These are phyloP conservation scores for Onthophagus sagittarius DNA, from an alignment of 2,888 invertebrate genomes.

Conservation along the genomic window DNA sequence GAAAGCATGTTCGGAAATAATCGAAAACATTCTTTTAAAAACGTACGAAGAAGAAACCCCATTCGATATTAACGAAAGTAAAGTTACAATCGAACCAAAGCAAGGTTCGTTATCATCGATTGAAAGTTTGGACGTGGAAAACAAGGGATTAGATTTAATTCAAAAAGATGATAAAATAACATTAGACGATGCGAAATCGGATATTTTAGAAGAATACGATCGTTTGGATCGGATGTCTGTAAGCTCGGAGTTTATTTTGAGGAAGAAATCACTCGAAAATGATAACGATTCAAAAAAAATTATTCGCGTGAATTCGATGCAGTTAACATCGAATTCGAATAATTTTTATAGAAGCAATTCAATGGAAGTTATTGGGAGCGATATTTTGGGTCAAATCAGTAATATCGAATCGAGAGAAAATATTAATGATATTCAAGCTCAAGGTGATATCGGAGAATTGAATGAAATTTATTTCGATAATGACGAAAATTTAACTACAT, in stretches of 20 bases:
- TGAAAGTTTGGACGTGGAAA: background rate
- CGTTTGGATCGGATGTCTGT: conserved; percentile 8
- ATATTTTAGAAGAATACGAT: conserved; percentile 8
- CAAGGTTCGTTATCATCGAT: conserved; percentile 1
- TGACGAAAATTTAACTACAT: background rate
- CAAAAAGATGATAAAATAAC: background rate
- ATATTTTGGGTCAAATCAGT: too few relatives aligned
- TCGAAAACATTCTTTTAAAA: conserved; percentile 37
- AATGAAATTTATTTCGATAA: conserved; percentile 2
- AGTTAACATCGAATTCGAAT: background rate
- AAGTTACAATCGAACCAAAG: background rate
- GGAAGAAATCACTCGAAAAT: background rate
- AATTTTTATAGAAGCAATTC: conserved; percentile 11
- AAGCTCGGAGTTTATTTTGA: conserved; percentile 1
- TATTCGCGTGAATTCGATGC: background rate
- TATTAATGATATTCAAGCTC: conserved; percentile 19
- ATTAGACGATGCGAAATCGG: too few relatives aligned
- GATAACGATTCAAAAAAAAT: background rate
- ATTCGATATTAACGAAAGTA: conserved; percentile 10
- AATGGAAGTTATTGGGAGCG: background rate
- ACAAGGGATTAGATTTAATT: background rate
- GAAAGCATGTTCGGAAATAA: conserved; percentile 37
- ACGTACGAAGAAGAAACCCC: conserved; percentile 42
- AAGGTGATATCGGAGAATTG: conserved; percentile 20
- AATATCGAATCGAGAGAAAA: too few relatives aligned